These are phyloP conservation scores for Polydrusus cervinus DNA, from an alignment of 2,888 invertebrate genomes.

Conservation along the genomic window DNA sequence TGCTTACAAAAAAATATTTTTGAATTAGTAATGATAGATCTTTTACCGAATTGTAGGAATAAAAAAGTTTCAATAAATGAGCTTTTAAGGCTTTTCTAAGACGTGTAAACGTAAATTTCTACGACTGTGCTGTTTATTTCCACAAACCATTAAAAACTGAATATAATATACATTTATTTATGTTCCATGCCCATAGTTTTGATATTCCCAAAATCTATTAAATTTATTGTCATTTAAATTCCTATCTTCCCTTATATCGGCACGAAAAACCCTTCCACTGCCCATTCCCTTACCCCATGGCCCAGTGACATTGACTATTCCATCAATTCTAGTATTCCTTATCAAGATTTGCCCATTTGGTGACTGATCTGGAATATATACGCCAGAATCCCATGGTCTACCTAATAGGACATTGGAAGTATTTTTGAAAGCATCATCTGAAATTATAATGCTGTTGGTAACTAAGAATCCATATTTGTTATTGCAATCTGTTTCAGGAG, in stretches of 20 bases:
- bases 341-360: conserved; percentile 34
- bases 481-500: conserved; percentile 19
- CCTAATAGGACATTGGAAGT: not conserved
- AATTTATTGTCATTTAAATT: conserved; percentile 15
- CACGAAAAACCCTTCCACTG: not conserved
- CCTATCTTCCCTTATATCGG: not conserved
- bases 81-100: no score
- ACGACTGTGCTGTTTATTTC: no score
- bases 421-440: conserved; percentile 9
- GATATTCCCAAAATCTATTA: conserved; percentile 26
- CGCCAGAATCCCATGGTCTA: conserved; percentile 23
- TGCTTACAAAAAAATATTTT: no score
- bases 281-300: conserved; percentile 1
- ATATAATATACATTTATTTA: not conserved
- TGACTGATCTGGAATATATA: conserved; percentile 18
- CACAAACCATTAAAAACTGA: not conserved
- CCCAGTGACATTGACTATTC: not conserved
- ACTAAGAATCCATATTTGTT: conserved; percentile 21
- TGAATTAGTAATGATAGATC: no score
- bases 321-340: conserved; percentile 10
- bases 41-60: no score
- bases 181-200: conserved; percentile 11
- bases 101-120: no score
- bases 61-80: no score
- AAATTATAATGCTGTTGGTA: conserved; percentile 21